Evolutionary conservation across 2,888 invertebrate species (phyloP).

Genomic region (Cephus rjabovi): DNA sequence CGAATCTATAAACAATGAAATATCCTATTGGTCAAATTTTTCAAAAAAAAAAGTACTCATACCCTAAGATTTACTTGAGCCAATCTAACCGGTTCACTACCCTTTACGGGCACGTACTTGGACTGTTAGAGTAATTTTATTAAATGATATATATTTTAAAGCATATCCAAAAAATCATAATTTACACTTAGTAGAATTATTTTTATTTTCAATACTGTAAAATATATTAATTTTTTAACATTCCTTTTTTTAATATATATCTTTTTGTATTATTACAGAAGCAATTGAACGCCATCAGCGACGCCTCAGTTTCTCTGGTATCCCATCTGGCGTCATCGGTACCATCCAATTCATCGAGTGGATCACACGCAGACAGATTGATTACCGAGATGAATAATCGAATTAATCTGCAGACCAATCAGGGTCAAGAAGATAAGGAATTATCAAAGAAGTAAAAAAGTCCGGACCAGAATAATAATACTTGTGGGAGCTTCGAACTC

Average conservation of each 20-base stretch:
- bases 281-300: constrained; percentile 3
- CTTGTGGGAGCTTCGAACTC: background rate
- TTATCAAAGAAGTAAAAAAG: background rate
- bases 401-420: background rate
- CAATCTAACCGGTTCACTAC: background rate
- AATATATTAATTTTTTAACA: background rate
- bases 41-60: background rate
- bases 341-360: background rate
- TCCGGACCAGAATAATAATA: background rate
- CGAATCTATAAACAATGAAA: background rate
- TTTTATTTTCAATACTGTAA: background rate
- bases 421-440: background rate
- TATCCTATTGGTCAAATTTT: background rate
- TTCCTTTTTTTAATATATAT: background rate
- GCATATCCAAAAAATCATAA: background rate
- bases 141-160: background rate
- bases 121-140: background rate
- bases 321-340: background rate
- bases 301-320: background rate
- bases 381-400: background rate
- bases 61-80: background rate
- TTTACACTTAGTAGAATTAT: background rate
- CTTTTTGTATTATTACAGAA: background rate
- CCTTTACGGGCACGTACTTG: background rate
- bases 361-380: background rate